These are phyloP conservation scores for Alviniconcha marisindica DNA, from an alignment of 1,140 invertebrate genomes.

Conservation along the genomic window DNA sequence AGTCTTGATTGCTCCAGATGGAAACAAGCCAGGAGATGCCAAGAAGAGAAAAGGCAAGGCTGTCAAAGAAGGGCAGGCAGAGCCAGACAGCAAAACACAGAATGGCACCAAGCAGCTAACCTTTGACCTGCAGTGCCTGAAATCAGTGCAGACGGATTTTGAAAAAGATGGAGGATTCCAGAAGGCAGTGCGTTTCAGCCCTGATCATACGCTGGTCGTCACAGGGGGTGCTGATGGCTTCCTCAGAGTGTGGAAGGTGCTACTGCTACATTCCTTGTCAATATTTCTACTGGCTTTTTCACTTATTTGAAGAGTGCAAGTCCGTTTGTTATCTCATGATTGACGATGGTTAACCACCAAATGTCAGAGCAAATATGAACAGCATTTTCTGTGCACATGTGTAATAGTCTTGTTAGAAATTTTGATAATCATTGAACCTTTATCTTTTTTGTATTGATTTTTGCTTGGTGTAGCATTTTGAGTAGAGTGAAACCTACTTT, in stretches of 20 bases:
- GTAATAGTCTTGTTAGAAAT: no score
- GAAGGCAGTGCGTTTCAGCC: constrained; percentile 89
- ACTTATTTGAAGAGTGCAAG: not conserved
- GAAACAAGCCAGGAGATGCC: constrained; percentile 36
- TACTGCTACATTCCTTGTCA: no score
- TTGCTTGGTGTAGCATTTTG: no score
- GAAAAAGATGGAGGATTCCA: constrained; percentile 86
- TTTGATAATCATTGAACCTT: no score
- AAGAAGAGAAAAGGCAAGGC: constrained; percentile 53
- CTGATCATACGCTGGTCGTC: constrained; percentile 86
- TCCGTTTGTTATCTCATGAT: not conserved
- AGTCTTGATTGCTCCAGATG: constrained; percentile 23
- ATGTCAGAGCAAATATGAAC: no score
- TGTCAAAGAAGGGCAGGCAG: constrained; percentile 43
- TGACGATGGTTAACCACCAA: not conserved
- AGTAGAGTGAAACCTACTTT: no score
- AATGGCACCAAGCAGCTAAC: constrained; percentile 65
- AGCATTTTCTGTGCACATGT: no score
- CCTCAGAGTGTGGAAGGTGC: constrained; percentile 89
- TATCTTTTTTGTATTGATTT: no score
- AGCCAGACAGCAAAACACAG: constrained; percentile 33
- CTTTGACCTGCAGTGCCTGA: constrained; percentile 76
- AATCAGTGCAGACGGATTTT: constrained; percentile 77
- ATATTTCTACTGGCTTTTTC: not conserved
- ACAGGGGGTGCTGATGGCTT: constrained; percentile 94